These are phyloP conservation scores for Drosophila quadrilineata DNA, from an alignment of 1,140 invertebrate genomes.

Conservation along the genomic window DNA sequence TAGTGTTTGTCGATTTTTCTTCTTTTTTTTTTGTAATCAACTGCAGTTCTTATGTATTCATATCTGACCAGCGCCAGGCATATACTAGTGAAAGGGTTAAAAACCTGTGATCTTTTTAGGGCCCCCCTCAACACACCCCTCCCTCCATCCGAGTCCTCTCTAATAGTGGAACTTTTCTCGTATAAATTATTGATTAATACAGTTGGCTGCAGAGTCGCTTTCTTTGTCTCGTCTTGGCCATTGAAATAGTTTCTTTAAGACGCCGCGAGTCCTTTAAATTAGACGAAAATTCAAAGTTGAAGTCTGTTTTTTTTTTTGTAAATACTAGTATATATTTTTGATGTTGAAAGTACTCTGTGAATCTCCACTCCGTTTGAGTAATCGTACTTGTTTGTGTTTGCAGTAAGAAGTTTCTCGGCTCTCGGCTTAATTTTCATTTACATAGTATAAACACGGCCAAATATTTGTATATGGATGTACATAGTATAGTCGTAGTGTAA, in stretches of 20 bases:
- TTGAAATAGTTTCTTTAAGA: slow-evolving; percentile 22
- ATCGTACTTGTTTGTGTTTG: no score
- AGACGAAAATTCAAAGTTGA: neutral
- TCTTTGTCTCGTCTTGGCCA: slow-evolving; percentile 4
- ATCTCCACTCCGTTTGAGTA: no score
- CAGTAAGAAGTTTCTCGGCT: neutral
- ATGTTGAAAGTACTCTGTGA: no score
- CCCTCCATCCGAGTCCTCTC: neutral
- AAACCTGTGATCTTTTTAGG: slow-evolving; percentile 61
- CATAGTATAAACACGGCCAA: slow-evolving; percentile 1
- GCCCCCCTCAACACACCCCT: neutral
- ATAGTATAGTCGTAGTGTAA: no score
- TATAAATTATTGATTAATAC: slow-evolving; percentile 74
- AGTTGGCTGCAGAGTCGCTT: slow-evolving; percentile 32
- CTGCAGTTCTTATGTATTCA: slow-evolving; percentile 51
- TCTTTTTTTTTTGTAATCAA: slow-evolving; percentile 32
- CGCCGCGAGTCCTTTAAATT: slow-evolving; percentile 4
- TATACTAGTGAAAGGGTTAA: slow-evolving; percentile 80
- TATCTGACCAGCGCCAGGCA: slow-evolving; percentile 23
- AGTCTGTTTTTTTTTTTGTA: neutral
- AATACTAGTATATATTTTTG: neutral
- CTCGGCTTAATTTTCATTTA: neutral
- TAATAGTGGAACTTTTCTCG: slow-evolving; percentile 51
- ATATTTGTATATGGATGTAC: slow-evolving; percentile 8
- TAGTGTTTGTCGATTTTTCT: neutral